Conservation (phyloP, 2,113 vertebrate genomes). For the Rhombomys opimus region DNA sequence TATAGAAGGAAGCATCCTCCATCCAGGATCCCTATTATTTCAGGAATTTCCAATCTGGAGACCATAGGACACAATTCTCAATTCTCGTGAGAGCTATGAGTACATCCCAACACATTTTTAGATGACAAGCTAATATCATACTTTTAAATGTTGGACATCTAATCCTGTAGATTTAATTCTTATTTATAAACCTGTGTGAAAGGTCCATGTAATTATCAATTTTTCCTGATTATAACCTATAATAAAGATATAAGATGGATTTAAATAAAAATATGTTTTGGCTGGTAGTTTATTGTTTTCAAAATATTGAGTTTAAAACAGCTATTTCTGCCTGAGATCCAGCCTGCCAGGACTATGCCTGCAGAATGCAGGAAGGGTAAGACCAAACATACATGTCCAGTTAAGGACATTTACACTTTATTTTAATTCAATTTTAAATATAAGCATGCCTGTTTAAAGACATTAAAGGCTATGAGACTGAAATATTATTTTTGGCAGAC, state of each 20-base stretch:
- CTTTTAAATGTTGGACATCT: not conserved
- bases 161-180: not conserved
- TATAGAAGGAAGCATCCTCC: not conserved
- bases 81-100: not conserved
- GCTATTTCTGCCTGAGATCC: not conserved
- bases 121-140: not conserved
- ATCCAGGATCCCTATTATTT: not conserved
- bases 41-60: not conserved
- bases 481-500: constrained; percentile 22
- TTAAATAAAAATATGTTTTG: not conserved
- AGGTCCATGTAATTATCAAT: not conserved
- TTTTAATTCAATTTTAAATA: not conserved
- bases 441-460: not conserved
- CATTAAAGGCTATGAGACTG: not conserved
- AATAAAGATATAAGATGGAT: not conserved
- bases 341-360: not conserved
- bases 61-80: not conserved
- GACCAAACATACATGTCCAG: rapidly evolving
- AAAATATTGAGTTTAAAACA: not conserved
- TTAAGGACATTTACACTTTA: not conserved
- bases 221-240: not conserved
- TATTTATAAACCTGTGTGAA: not conserved
- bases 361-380: not conserved
- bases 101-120: not conserved
- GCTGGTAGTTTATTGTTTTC: not conserved